Evolutionary conservation across 2,113 vertebrate genomes (phyloP).

Genomic region (Dasyornis broadbenti): DNA sequence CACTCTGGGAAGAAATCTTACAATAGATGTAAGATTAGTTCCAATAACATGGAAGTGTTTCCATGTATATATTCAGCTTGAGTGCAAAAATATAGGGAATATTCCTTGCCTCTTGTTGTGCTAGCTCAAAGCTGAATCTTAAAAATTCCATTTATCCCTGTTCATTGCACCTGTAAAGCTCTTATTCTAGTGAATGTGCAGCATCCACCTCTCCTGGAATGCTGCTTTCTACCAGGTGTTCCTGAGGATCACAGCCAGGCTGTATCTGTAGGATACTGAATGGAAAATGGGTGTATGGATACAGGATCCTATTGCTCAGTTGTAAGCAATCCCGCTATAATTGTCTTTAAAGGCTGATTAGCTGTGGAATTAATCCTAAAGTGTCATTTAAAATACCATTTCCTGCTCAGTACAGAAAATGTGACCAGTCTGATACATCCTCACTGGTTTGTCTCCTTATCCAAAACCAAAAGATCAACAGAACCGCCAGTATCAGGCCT

Average conservation of each 20-base stretch:
- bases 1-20: not conserved
- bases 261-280: not conserved
- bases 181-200: not conserved
- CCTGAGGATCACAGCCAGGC: not conserved
- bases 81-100: not conserved
- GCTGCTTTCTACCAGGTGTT: not conserved
- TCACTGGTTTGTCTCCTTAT: not conserved
- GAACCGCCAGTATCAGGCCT: not conserved
- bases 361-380: not conserved
- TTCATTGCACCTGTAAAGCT: not conserved
- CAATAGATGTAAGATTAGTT: not conserved
- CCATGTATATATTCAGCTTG: not conserved
- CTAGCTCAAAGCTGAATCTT: not conserved
- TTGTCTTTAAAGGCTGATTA: not conserved
- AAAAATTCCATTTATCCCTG: not conserved
- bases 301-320: not conserved
- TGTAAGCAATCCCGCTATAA: not conserved
- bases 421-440: not conserved
- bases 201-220: not conserved
- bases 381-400: not conserved
- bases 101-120: not conserved
- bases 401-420: not conserved
- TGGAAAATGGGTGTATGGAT: not conserved
- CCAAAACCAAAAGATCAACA: not conserved
- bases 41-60: not conserved